Percentiles rank a stretch among this genome's conserved stretches.
phyloP scores from a whole-genome alignment of 2,888 invertebrate species.

The Aleiodes alternator region DNA sequence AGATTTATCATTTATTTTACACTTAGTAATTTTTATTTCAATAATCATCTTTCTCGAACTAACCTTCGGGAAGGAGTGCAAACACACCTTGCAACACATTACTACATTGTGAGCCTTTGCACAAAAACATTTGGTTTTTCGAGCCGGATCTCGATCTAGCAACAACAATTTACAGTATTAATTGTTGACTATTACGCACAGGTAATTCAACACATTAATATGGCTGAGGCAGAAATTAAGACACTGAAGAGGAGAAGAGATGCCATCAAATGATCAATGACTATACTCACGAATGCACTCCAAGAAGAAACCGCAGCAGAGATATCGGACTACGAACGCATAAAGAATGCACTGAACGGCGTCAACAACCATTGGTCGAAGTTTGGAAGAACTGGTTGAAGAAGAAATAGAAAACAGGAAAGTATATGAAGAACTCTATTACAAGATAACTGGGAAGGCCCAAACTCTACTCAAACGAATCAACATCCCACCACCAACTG shows the following conservation, averaged over 20 bases:
- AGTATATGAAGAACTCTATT: background rate
- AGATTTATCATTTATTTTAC: too few species aligned
- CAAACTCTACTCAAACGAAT: background rate
- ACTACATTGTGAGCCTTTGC: too few species aligned
- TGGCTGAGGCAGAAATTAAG: too few species aligned
- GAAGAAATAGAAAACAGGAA: background rate
- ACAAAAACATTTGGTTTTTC: too few species aligned
- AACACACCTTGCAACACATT: too few species aligned
- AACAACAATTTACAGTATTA: too few species aligned
- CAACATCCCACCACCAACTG: background rate
- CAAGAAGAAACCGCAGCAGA: background rate
- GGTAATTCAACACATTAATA: too few species aligned
- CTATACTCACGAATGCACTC: background rate
- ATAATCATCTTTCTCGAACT: too few species aligned
- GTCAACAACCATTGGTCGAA: background rate
- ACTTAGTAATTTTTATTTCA: too few species aligned
- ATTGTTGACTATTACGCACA: too few species aligned
- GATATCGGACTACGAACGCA: background rate
- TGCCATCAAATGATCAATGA: background rate
- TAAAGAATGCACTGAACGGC: background rate
- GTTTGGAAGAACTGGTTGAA: conserved; percentile 7
- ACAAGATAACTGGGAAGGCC: background rate
- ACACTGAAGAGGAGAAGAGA: background rate
- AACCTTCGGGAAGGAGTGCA: too few species aligned
- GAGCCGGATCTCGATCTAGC: too few species aligned